Evolutionary conservation across 2,888 invertebrate genomes (phyloP), one percentile per base, ranked within the genome.

Genomic region (Orgyia antiqua): DNA sequence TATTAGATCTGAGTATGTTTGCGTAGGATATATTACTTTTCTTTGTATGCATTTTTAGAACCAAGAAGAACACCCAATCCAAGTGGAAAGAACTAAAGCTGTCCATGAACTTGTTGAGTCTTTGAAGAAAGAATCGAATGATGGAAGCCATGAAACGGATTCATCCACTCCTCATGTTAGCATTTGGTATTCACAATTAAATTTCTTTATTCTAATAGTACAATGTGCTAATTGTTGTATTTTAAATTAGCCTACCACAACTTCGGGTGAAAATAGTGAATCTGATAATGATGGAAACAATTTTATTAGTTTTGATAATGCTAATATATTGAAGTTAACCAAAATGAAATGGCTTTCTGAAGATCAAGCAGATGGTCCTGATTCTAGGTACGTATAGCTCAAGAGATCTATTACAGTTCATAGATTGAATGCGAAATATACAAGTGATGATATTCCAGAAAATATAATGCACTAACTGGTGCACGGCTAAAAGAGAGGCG

Each of bases 301-400:
- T 26, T 39, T 45, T 7, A 27, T 44, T 24, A 29, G 42, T 10
- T 45, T 43, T 4, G 53, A 49, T 9, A 74, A 72, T 27, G 68
- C 74, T 6, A 79, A 73, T 33, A 50, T 77, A 27, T 45, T 83
- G 2, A 73, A 74, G 46, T 43, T 82, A 20, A 83, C 82, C 1
- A 76, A 75, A 62, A 80, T 78, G 76, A 80, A 75, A 42, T 84
- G 84, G 83, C 67, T 84, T 1, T 69, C 71, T 8, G 79, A 82
- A 49, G 62, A 60, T 8, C 60, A 59, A 10, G 61, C 64, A 1
- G 71, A 53, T 10, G 60, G 61, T 6, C 52, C 59, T 1, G 69
- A 77, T 36, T 76, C 76, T n/a, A 83, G 82, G 84, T 84, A 40
- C 39, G 56, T 52, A 27, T 29, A 2, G 36, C 24, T 4, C 18